These are phyloP conservation scores for Melanostoma mellinum DNA, from an alignment of 2,888 invertebrate species.

Conservation along the genomic window DNA sequence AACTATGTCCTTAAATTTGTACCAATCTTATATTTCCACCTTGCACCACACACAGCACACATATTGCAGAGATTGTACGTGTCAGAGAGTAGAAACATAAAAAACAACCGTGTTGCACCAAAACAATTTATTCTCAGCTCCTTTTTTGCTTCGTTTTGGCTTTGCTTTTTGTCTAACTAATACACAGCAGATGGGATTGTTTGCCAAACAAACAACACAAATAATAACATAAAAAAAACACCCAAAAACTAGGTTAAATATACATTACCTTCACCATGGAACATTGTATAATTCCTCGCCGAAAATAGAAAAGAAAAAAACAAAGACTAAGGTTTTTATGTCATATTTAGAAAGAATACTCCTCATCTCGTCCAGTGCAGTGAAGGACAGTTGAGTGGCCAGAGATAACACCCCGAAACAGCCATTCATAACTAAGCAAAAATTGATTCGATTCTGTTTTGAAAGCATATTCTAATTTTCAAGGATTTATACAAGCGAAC, in stretches of 20 bases:
- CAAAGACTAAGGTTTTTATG: slow-evolving; percentile 24
- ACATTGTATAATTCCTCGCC: slow-evolving; percentile 48
- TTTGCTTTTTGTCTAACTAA: slow-evolving; percentile 13
- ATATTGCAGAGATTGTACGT: background rate
- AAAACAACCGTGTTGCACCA: slow-evolving; percentile 36
- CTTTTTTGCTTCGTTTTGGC: slow-evolving; percentile 5
- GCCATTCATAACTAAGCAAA: slow-evolving; percentile 38
- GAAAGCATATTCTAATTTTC: slow-evolving; percentile 52
- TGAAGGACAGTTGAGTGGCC: background rate
- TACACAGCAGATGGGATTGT: slow-evolving; percentile 19
- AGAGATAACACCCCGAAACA: background rate
- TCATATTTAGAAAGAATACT: background rate
- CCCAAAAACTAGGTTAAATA: slow-evolving; percentile 62
- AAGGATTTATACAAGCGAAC: slow-evolving; percentile 30
- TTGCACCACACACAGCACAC: slow-evolving; percentile 4
- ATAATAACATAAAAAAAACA: slow-evolving; percentile 5
- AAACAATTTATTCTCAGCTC: slow-evolving; percentile 40
- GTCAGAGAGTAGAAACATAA: slow-evolving; percentile 19
- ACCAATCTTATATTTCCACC: slow-evolving; percentile 9
- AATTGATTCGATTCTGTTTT: slow-evolving; percentile 65
- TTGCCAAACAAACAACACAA: background rate
- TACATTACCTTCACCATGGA: slow-evolving; percentile 68
- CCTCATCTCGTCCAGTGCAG: background rate
- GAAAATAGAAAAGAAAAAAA: slow-evolving; percentile 55
- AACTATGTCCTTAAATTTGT: too few species aligned